Conservation (phyloP, 2,888 invertebrate genomes). For the Philereme transversata region DNA sequence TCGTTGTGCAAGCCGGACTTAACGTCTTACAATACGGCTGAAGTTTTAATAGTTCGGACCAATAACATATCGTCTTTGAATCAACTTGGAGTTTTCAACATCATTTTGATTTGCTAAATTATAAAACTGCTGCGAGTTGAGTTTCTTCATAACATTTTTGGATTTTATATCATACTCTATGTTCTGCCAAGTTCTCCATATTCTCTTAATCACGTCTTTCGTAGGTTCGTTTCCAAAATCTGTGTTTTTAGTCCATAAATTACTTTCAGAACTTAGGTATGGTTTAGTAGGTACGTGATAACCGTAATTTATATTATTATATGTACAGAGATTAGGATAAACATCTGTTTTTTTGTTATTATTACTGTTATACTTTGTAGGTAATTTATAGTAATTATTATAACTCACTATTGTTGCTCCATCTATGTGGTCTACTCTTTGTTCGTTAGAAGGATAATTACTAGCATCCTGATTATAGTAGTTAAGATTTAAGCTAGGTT, state of each 20-base stretch:
- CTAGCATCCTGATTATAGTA: slow-evolving; percentile 1
- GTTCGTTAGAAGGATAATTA: neutral
- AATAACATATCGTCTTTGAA: slow-evolving; percentile 5
- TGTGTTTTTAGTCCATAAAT: slow-evolving; percentile 1
- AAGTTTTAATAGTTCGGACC: neutral
- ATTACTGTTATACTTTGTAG: neutral
- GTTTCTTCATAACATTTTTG: slow-evolving; percentile 1
- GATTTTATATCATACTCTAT: slow-evolving; percentile 13
- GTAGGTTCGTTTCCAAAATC: slow-evolving; percentile 1
- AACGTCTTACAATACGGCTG: no score
- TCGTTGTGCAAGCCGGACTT: no score
- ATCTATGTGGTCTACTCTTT: slow-evolving; percentile 7
- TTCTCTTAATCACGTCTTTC: slow-evolving; percentile 19
- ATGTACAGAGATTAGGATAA: neutral
- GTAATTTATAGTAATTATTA: slow-evolving; percentile 16
- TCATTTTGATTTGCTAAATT: slow-evolving; percentile 9
- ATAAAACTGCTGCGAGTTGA: neutral
- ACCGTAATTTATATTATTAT: slow-evolving; percentile 1
- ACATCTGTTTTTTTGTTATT: neutral
- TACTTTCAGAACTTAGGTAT: neutral
- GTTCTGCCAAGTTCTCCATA: slow-evolving; percentile 40
- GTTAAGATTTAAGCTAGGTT: neutral
- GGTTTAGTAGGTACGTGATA: neutral
- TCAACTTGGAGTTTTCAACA: slow-evolving; percentile 4
- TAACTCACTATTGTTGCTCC: slow-evolving; percentile 10